Percentiles rank a stretch among this genome's conserved stretches.
Evolutionary conservation across 2,888 invertebrate species (phyloP).

Genomic region (Tromatobia lineatoria): DNA sequence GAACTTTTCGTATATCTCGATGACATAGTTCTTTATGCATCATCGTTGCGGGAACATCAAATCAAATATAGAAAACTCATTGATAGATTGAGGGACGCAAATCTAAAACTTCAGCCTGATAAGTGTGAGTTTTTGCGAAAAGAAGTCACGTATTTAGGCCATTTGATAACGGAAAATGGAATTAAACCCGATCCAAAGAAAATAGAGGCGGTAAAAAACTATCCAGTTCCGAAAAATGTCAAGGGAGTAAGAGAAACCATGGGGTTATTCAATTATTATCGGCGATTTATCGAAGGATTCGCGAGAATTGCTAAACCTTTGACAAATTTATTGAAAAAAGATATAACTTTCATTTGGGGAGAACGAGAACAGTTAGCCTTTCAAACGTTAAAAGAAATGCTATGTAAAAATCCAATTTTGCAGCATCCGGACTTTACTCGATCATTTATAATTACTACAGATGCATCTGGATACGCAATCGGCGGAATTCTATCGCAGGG

Average conservation of each 20-base stretch:
- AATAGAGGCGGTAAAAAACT: not conserved
- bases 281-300: too few species aligned
- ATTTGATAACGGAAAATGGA: slow-evolving; percentile 2
- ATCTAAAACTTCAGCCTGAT: not conserved
- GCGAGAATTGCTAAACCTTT: too few species aligned
- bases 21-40: not conserved
- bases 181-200: not conserved
- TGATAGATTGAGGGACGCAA: not conserved
- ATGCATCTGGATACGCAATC: too few species aligned
- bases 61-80: not conserved
- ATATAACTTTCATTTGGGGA: not conserved
- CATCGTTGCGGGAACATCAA: not conserved
- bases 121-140: too few species aligned
- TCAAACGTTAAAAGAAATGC: too few species aligned
- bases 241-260: too few species aligned
- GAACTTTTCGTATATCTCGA: slow-evolving; percentile 1
- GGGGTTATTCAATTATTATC: too few species aligned
- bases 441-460: not conserved
- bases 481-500: not conserved
- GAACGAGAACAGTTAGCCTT: too few species aligned
- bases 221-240: slow-evolving; percentile 1
- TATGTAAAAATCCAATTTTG: not conserved
- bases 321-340: not conserved
- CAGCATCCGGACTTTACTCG: not conserved
- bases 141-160: not conserved